phyloP scores from a whole-genome alignment of 1,140 invertebrate species.

The Pseudomyrmex dendroicus region DNA sequence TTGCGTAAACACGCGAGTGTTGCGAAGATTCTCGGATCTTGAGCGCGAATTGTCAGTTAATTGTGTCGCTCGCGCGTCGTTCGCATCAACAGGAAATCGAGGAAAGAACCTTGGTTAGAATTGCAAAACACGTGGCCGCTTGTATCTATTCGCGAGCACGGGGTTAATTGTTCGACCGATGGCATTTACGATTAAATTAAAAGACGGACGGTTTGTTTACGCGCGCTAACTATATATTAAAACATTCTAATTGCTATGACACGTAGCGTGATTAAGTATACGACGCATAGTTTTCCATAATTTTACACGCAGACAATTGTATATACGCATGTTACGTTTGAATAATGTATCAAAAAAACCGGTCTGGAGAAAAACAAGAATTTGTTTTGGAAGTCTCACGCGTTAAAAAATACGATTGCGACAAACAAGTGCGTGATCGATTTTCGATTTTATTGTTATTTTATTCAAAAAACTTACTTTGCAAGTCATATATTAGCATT shows the following conservation, averaged over 20 bases:
- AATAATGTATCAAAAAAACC: slow-evolving; percentile 35
- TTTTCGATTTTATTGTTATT: neutral
- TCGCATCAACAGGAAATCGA: slow-evolving; percentile 43
- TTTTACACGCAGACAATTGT: neutral
- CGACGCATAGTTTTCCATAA: neutral
- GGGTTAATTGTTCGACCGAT: slow-evolving; percentile 1
- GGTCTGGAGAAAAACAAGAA: neutral
- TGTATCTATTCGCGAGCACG: neutral
- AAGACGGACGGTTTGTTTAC: neutral
- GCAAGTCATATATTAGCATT: neutral
- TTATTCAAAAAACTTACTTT: too few relatives aligned
- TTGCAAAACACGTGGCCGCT: neutral
- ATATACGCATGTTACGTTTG: neutral
- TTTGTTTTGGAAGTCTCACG: neutral
- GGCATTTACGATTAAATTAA: neutral
- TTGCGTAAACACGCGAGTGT: slow-evolving; percentile 43
- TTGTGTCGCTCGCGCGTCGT: neutral
- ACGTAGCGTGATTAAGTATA: neutral
- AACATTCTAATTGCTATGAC: neutral
- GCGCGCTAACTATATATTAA: neutral
- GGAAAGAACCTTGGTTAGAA: neutral
- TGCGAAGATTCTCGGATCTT: slow-evolving; percentile 20
- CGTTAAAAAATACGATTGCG: slow-evolving; percentile 5
- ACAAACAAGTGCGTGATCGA: neutral
- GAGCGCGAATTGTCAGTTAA: slow-evolving; percentile 43